A percentile compares a stretch with the other conserved stretches of the same genome.
Conservation (phyloP, 2,797 vertebrate genomes). For the Scomberomorus guttatus region DNA sequence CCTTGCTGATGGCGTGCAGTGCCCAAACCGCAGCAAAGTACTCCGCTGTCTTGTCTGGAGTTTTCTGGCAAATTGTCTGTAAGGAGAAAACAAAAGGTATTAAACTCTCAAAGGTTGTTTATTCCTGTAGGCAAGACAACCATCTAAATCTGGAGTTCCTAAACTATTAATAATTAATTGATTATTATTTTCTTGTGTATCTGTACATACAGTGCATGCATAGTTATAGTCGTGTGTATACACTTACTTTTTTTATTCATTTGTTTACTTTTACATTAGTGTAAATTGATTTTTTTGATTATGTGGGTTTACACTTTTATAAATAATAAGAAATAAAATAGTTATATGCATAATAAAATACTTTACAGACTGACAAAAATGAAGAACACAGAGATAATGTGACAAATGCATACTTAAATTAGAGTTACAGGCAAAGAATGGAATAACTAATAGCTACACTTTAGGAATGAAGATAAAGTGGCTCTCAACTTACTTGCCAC, state of each 20-base stretch:
- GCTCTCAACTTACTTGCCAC: background rate
- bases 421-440: background rate
- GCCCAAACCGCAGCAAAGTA: conserved; percentile 89
- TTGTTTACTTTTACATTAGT: background rate
- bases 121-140: background rate
- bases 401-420: background rate
- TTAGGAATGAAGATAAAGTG: background rate
- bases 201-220: background rate
- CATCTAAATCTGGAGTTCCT: background rate
- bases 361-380: too few species aligned
- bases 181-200: background rate
- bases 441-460: background rate
- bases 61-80: conserved; percentile 96
- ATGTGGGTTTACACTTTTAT: background rate
- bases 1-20: conserved; percentile 95
- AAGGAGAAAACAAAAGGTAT: conserved; percentile 28
- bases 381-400: background rate
- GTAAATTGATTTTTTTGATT: background rate
- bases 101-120: background rate
- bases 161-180: background rate
- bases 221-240: background rate
- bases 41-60: conserved; percentile 73
- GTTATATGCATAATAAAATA: too few species aligned
- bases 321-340: background rate
- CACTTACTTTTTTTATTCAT: background rate